Evolutionary conservation across 2,888 invertebrate genomes (phyloP).

Genomic region (Raillietiella orientalis): DNA sequence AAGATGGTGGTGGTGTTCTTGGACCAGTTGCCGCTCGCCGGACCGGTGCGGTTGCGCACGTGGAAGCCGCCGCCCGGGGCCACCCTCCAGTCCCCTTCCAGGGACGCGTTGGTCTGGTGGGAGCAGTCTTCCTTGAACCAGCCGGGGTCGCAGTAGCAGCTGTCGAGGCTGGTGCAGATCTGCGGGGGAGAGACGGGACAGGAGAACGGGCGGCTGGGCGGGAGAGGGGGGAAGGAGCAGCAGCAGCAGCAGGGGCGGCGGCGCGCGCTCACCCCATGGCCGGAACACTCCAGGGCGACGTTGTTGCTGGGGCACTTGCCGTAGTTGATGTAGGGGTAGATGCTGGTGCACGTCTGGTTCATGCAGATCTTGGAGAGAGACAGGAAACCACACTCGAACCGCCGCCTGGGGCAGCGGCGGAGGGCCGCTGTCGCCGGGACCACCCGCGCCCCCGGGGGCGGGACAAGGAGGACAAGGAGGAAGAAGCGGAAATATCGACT

Average conservation of each 20-base stretch:
- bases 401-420: too few relatives aligned
- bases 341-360: slow-evolving; percentile 64
- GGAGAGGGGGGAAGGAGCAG: slow-evolving; percentile 3
- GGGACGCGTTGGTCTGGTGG: slow-evolving; percentile 25
- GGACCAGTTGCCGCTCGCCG: too few relatives aligned
- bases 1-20: too few relatives aligned
- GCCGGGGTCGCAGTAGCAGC: slow-evolving; percentile 62
- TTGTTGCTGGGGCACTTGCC: slow-evolving; percentile 67
- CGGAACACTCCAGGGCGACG: slow-evolving; percentile 64
- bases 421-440: too few relatives aligned
- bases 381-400: too few relatives aligned
- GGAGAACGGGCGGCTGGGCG: slow-evolving; percentile 2
- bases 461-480: neutral
- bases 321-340: slow-evolving; percentile 50
- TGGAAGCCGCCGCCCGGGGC: slow-evolving; percentile 12
- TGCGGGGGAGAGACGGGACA: slow-evolving; percentile 14
- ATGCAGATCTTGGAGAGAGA: slow-evolving; percentile 31
- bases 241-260: neutral
- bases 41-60: slow-evolving; percentile 3
- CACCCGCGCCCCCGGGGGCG: too few relatives aligned
- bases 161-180: slow-evolving; percentile 72
- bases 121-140: slow-evolving; percentile 70
- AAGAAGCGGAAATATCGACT: neutral
- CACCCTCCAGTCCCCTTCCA: slow-evolving; percentile 4
- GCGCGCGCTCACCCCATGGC: slow-evolving; percentile 52